Conservation (phyloP, 2,888 invertebrate genomes). For the Nemoura dubitans region DNA sequence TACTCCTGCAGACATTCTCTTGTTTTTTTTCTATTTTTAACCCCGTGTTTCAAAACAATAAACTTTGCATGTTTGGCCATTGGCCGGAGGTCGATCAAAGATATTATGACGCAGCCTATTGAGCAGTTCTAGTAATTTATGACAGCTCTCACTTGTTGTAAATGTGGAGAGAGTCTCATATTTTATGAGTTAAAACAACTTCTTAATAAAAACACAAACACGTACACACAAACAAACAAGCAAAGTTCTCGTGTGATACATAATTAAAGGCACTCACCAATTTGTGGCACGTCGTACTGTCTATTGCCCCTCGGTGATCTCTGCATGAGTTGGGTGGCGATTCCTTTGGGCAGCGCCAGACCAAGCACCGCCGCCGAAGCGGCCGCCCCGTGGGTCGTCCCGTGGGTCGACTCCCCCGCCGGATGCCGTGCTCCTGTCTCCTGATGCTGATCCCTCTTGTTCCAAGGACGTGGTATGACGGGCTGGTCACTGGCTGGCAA, state of each 20-base stretch:
- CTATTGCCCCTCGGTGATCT: conserved; percentile 78
- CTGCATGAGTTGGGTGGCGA: conserved; percentile 81
- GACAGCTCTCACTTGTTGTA: background rate
- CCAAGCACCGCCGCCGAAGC: background rate
- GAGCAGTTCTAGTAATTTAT: background rate
- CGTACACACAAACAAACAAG: background rate
- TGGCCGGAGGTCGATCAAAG: background rate
- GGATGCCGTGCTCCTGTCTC: background rate
- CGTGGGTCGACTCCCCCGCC: conserved; percentile 8
- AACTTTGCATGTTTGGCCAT: background rate
- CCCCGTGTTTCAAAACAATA: background rate
- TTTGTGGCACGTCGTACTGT: conserved; percentile 87
- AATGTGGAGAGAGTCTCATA: background rate
- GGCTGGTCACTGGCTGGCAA: conserved; percentile 14
- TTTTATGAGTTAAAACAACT: background rate
- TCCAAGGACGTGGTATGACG: conserved; percentile 46
- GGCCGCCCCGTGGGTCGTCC: background rate
- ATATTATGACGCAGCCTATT: background rate
- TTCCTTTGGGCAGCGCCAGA: conserved; percentile 58
- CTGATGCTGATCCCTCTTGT: conserved; percentile 45
- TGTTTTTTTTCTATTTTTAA: background rate
- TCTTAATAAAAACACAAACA: background rate
- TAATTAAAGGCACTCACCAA: conserved; percentile 65
- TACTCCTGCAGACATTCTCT: background rate
- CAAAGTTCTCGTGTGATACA: background rate